Percentiles rank a stretch among this genome's conserved stretches.
These are phyloP conservation scores for Anolis apletophallus DNA, from an alignment of 2,797 vertebrate genomes.

Conservation along the genomic window DNA sequence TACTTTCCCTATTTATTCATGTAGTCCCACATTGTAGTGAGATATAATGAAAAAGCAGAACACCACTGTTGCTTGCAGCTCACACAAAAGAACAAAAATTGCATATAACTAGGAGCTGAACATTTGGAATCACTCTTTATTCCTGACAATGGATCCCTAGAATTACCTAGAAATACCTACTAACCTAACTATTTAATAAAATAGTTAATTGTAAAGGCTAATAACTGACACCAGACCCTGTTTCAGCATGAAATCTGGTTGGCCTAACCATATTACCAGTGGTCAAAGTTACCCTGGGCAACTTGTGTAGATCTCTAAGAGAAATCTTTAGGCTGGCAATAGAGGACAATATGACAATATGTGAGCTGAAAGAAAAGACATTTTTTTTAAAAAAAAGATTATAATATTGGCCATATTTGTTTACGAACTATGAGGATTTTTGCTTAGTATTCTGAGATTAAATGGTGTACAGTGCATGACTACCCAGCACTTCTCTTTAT, in stretches of 20 bases:
- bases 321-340: background rate
- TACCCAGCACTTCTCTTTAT: conserved; percentile 49
- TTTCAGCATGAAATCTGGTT: background rate
- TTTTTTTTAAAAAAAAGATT: background rate
- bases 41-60: background rate
- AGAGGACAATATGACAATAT: background rate
- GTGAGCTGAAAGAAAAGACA: conserved; percentile 39
- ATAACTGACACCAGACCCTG: background rate
- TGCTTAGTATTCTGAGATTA: conserved; percentile 40
- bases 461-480: background rate
- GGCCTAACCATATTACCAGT: background rate
- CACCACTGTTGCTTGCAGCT: background rate
- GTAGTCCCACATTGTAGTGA: background rate
- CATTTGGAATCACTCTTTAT: background rate
- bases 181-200: background rate
- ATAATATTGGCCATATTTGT: conserved; percentile 23
- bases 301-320: background rate
- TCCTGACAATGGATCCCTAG: background rate
- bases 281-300: background rate
- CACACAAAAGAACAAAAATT: background rate
- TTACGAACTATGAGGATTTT: conserved; percentile 51
- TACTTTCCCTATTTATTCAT: background rate
- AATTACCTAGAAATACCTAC: background rate
- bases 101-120: no score
- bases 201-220: background rate